A percentile compares a stretch with the other conserved stretches of the same genome.
Conservation (phyloP, 2,113 vertebrate species). For the Muscicapa adusta region DNA sequence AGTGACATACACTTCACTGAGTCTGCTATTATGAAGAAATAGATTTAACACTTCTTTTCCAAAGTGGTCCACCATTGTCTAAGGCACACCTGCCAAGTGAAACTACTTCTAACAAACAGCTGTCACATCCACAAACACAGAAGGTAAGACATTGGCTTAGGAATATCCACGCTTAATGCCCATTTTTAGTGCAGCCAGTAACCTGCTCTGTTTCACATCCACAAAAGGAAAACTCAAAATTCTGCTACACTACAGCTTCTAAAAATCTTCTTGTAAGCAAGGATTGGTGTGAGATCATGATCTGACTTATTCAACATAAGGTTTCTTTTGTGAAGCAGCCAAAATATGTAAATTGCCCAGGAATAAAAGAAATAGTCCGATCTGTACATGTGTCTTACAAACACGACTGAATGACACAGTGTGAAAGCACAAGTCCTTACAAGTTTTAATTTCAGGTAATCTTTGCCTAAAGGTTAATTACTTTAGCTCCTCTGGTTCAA, state of each 20-base stretch:
- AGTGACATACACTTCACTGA: neutral
- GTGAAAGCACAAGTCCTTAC: neutral
- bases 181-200: neutral
- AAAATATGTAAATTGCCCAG: slow-evolving; percentile 48
- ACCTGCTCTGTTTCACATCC: neutral
- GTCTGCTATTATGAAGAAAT: neutral
- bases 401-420: neutral
- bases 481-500: neutral
- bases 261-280: slow-evolving; percentile 3
- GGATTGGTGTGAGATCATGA: slow-evolving; percentile 13
- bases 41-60: neutral
- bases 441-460: slow-evolving; percentile 44
- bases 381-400: slow-evolving; percentile 56
- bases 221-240: slow-evolving; percentile 10
- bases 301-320: slow-evolving; percentile 14
- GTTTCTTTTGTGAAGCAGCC: slow-evolving; percentile 56
- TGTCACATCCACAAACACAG: neutral
- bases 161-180: neutral
- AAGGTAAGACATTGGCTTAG: neutral
- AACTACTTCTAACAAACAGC: neutral
- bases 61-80: neutral
- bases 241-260: neutral
- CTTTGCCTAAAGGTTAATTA: slow-evolving; percentile 42
- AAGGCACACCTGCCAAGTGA: neutral
- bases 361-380: slow-evolving; percentile 30